A percentile compares a stretch with the other conserved stretches of the same genome.
These are phyloP conservation scores for Brachionus paranguensis DNA, from an alignment of 1,140 invertebrate genomes.

Conservation along the genomic window DNA sequence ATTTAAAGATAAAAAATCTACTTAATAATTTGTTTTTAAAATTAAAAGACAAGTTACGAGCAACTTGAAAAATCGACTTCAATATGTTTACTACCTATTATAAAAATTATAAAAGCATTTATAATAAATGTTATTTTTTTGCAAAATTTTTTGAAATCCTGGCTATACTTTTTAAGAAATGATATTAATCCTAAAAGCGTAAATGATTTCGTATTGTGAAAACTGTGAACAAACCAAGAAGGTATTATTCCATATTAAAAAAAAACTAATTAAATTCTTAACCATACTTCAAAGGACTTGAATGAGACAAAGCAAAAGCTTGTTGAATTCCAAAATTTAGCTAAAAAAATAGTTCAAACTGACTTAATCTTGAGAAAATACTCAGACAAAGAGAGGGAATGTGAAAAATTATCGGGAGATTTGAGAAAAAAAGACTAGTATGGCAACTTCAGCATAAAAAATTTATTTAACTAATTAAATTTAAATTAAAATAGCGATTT, in stretches of 20 bases:
- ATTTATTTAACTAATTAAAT: background rate
- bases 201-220: slow-evolving; percentile 33
- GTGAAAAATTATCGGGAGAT: background rate
- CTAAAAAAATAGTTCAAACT: slow-evolving; percentile 22
- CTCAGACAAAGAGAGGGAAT: slow-evolving; percentile 30
- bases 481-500: background rate
- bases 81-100: background rate
- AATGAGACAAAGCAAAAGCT: slow-evolving; percentile 22
- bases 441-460: background rate
- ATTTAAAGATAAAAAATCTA: too few species aligned
- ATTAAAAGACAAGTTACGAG: background rate
- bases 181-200: background rate
- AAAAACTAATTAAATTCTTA: background rate
- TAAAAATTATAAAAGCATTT: background rate
- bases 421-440: slow-evolving; percentile 20
- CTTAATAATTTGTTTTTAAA: background rate
- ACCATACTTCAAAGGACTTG: background rate
- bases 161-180: background rate
- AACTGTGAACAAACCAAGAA: slow-evolving; percentile 35
- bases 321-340: slow-evolving; percentile 28
- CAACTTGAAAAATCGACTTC: background rate
- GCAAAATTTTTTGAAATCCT: background rate
- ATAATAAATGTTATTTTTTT: background rate
- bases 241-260: background rate
- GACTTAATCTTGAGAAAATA: slow-evolving; percentile 37